Conservation (phyloP, 2,113 vertebrate genomes). For the Alethe castanea region DNA sequence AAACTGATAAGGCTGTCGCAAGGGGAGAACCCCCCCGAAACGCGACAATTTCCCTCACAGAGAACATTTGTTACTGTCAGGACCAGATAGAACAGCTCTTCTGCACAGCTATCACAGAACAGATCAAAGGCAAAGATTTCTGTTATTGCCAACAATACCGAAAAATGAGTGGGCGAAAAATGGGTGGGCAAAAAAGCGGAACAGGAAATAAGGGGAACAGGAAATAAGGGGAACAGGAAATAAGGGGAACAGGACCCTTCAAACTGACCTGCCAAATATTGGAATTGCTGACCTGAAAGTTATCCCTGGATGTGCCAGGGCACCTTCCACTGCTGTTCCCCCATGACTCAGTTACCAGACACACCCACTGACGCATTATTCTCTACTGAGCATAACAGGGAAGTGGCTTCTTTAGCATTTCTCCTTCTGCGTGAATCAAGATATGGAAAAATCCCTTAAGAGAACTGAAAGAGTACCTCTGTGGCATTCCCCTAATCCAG, state of each 20-base stretch:
- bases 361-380: rapidly evolving
- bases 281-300: not conserved
- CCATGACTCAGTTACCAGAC: not conserved
- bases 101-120: not conserved
- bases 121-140: not conserved
- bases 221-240: not conserved
- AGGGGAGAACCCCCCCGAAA: no score
- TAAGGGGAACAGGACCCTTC: not conserved
- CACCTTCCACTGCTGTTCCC: not conserved
- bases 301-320: not conserved
- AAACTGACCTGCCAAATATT: not conserved
- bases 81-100: not conserved
- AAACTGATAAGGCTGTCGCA: no score
- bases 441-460: not conserved
- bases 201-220: not conserved
- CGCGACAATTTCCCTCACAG: not conserved
- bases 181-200: not conserved
- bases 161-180: not conserved
- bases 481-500: not conserved
- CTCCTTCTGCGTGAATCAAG: not conserved
- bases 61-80: not conserved
- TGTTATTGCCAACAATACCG: not conserved
- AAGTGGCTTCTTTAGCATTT: not conserved
- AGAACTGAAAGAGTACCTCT: not conserved
- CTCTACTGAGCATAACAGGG: rapidly evolving